Percentiles rank a stretch among this genome's conserved stretches.
Evolutionary conservation across 2,797 vertebrate species (phyloP).

Genomic region (Phataginus tetradactyla): DNA sequence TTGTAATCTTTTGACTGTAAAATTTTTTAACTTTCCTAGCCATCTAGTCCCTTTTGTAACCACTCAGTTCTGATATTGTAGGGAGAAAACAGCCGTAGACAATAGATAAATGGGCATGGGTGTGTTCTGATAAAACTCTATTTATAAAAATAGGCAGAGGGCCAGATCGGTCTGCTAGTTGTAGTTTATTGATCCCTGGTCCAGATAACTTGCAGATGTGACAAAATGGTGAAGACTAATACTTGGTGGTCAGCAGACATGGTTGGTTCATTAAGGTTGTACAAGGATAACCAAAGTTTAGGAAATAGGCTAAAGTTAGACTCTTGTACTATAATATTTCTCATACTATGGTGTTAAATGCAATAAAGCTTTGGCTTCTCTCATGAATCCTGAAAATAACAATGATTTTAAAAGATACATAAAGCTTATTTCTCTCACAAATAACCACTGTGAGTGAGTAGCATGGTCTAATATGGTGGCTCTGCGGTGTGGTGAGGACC

Average conservation of each 20-base stretch:
- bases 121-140: neutral
- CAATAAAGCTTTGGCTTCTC: neutral
- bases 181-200: neutral
- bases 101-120: neutral
- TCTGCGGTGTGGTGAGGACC: neutral
- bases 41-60: no score
- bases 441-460: neutral
- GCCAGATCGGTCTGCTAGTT: neutral
- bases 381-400: neutral
- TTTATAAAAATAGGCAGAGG: neutral
- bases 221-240: neutral
- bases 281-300: neutral
- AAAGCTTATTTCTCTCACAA: neutral
- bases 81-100: neutral
- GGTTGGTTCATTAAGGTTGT: neutral
- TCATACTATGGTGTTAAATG: neutral
- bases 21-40: neutral
- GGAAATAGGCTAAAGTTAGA: neutral
- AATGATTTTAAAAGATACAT: neutral
- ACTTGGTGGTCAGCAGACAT: neutral
- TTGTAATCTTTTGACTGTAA: neutral
- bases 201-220: neutral
- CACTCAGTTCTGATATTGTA: fast-evolving
- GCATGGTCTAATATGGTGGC: neutral
- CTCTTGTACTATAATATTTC: neutral